Evolutionary conservation across 2,113 vertebrate genomes (phyloP).

Genomic region (Narcine bancroftii): DNA sequence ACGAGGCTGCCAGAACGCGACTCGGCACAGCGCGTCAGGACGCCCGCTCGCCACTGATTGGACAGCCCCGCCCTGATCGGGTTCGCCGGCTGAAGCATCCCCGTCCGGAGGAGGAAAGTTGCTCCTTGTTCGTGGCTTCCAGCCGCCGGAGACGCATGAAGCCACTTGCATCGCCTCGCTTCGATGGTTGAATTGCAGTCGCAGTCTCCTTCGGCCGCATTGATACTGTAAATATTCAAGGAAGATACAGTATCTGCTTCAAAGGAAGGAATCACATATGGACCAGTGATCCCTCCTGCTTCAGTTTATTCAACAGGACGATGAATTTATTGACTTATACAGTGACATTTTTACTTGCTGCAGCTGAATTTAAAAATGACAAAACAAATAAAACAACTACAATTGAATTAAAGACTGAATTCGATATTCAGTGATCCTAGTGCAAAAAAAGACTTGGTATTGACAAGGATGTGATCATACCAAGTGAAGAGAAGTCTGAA

Average conservation of each 20-base stretch:
- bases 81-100: background rate
- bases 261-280: too few species aligned
- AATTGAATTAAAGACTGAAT: too few species aligned
- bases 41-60: background rate
- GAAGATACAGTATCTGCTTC: background rate
- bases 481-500: too few species aligned
- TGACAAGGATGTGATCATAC: too few species aligned
- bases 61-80: too few species aligned
- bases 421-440: too few species aligned
- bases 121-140: background rate
- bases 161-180: background rate
- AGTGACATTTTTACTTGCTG: too few species aligned
- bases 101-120: background rate
- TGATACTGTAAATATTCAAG: too few species aligned
- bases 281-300: background rate
- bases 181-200: background rate
- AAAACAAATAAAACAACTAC: too few species aligned
- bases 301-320: background rate
- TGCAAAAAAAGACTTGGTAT: too few species aligned
- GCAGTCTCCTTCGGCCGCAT: background rate
- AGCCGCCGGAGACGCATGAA: background rate
- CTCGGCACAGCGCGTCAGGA: background rate
- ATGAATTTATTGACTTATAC: too few species aligned
- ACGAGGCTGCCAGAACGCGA: background rate
- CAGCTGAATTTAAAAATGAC: too few species aligned